Evolutionary conservation across 2,113 vertebrate genomes (phyloP).

Genomic region (Camelus dromedarius): DNA sequence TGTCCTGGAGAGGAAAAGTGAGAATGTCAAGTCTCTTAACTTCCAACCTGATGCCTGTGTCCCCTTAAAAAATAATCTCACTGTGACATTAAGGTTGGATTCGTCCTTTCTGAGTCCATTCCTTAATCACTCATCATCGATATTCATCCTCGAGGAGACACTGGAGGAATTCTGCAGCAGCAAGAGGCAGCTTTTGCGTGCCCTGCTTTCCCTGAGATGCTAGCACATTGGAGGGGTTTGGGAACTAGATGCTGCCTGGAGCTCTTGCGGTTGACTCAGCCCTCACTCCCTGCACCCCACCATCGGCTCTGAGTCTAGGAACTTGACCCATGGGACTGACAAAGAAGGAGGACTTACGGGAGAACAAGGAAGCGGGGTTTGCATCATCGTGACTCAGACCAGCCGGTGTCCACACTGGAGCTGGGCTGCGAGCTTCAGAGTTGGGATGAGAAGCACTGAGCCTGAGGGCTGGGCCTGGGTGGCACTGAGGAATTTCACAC

Average conservation of each 20-base stretch:
- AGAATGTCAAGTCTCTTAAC: not conserved
- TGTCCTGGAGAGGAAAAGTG: too few species aligned
- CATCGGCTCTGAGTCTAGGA: not conserved
- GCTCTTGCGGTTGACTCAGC: accelerated
- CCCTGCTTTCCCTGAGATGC: not conserved
- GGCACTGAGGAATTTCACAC: constrained; percentile 50
- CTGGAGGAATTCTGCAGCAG: not conserved
- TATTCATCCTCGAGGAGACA: not conserved
- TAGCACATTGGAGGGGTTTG: accelerated
- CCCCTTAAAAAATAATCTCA: not conserved
- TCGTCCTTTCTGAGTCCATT: not conserved
- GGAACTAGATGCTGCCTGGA: not conserved
- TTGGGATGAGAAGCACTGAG: not conserved
- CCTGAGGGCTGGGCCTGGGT: not conserved
- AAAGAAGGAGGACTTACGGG: not conserved
- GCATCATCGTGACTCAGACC: not conserved
- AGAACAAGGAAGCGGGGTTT: accelerated
- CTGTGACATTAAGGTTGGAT: not conserved
- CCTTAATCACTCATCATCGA: not conserved
- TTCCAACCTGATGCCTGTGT: not conserved
- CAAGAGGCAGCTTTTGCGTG: not conserved
- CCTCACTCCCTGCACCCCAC: not conserved
- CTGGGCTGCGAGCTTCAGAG: not conserved
- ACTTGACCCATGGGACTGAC: too few species aligned
- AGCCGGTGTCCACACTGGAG: accelerated